A percentile compares a stretch with the other conserved stretches of the same genome.
Evolutionary conservation across 2,113 vertebrate species (phyloP).

Genomic region (Acrocephalus kingi): DNA sequence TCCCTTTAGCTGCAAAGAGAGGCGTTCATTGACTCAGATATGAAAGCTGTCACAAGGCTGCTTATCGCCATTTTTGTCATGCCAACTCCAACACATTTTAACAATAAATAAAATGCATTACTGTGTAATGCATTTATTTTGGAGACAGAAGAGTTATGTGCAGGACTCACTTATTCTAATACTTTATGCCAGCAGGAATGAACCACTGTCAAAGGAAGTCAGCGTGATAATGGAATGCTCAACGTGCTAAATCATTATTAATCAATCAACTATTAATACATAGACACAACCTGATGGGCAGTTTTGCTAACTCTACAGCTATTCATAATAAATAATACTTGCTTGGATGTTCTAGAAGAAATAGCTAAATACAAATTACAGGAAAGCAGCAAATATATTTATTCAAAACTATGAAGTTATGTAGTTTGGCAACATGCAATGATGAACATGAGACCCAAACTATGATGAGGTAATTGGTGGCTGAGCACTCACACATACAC

Average conservation of each 20-base stretch:
- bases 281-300: slow-evolving; percentile 46
- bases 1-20: slow-evolving; percentile 87
- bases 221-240: slow-evolving; percentile 79
- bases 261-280: slow-evolving; percentile 65
- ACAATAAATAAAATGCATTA: slow-evolving; percentile 80
- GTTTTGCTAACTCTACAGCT: slow-evolving; percentile 59
- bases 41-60: not conserved
- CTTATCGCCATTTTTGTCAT: slow-evolving; percentile 65
- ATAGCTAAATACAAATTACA: slow-evolving; percentile 20
- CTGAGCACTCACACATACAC: slow-evolving; percentile 65
- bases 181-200: slow-evolving; percentile 76
- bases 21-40: not conserved
- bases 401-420: slow-evolving; percentile 55
- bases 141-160: slow-evolving; percentile 59
- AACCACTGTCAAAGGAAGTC: slow-evolving; percentile 74
- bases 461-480: slow-evolving; percentile 44
- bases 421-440: slow-evolving; percentile 73
- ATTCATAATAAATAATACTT: slow-evolving; percentile 65
- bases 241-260: slow-evolving; percentile 72
- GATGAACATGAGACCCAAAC: slow-evolving; percentile 71
- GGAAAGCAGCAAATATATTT: slow-evolving; percentile 69
- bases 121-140: slow-evolving; percentile 76
- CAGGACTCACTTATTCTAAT: slow-evolving; percentile 70
- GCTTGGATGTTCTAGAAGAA: slow-evolving; percentile 54
- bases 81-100: slow-evolving; percentile 70